A percentile compares a stretch with the other conserved stretches of the same genome.
Conservation (phyloP, 2,113 vertebrate species). For the Labeo catla region DNA sequence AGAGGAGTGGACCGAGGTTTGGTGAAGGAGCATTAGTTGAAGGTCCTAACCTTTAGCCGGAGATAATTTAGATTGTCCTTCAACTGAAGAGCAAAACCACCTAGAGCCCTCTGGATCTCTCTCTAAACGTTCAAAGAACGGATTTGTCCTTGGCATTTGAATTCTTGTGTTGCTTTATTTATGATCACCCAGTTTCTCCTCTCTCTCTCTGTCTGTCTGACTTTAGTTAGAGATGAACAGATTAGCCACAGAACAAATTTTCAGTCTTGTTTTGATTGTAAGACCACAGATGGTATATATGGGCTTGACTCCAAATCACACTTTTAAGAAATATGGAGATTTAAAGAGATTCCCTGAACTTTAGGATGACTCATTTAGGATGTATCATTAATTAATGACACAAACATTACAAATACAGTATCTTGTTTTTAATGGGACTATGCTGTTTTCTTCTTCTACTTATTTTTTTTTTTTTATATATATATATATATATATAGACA, state of each 20-base stretch:
- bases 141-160: slow-evolving; percentile 16
- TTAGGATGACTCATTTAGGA: slow-evolving; percentile 37
- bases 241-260: not conserved
- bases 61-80: slow-evolving; percentile 57
- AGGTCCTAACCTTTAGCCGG: slow-evolving; percentile 41
- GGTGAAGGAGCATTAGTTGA: slow-evolving; percentile 18
- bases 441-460: not conserved
- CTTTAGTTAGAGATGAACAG: not conserved
- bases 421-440: slow-evolving; percentile 41
- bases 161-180: not conserved
- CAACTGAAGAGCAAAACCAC: slow-evolving; percentile 36
- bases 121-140: slow-evolving; percentile 42
- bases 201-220: slow-evolving; percentile 12
- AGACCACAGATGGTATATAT: not conserved
- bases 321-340: slow-evolving; percentile 39
- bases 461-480: no score
- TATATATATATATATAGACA: no score
- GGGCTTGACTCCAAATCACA: not conserved
- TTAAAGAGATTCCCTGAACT: slow-evolving; percentile 60
- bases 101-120: slow-evolving; percentile 26
- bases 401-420: not conserved
- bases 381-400: slow-evolving; percentile 68
- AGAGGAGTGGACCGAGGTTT: not conserved
- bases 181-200: slow-evolving; percentile 1
- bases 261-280: not conserved